Conservation (phyloP, 2,797 vertebrate genomes). For the Etheostoma perlongum region DNA sequence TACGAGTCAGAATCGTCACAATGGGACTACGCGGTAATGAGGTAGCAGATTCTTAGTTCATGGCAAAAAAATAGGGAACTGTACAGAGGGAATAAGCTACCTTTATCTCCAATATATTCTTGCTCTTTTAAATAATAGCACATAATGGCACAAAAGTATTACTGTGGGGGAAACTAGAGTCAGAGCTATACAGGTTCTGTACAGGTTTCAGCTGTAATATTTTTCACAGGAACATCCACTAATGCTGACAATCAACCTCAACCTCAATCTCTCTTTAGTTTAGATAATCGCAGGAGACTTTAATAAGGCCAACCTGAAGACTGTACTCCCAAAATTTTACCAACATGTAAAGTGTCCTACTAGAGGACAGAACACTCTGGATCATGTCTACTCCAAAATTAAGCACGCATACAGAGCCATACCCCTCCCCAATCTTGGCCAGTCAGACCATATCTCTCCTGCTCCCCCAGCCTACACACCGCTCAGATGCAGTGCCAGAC, state of each 20-base stretch:
- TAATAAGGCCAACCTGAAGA: no score
- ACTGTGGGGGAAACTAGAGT: neutral
- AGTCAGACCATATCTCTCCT: no score
- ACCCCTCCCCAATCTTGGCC: no score
- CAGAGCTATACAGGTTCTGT: neutral
- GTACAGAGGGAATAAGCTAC: neutral
- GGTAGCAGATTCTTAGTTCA: neutral
- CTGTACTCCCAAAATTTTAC: no score
- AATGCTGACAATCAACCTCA: conserved; percentile 15
- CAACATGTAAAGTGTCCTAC: no score
- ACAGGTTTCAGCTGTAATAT: conserved; percentile 5
- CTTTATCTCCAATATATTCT: neutral
- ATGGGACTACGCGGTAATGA: neutral
- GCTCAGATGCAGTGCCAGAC: no score
- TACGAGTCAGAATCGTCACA: conserved; percentile 6
- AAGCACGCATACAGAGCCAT: no score
- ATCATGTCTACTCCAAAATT: no score
- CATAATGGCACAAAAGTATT: neutral
- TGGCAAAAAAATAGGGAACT: conserved; percentile 4
- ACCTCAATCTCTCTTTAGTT: neutral
- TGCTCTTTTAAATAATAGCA: conserved; percentile 4
- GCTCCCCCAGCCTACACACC: no score
- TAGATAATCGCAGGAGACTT: no score
- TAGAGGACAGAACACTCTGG: no score
- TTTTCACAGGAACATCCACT: conserved; percentile 12